phyloP scores from a whole-genome alignment of 2,113 vertebrate species.

The Bujurquina vittata region DNA sequence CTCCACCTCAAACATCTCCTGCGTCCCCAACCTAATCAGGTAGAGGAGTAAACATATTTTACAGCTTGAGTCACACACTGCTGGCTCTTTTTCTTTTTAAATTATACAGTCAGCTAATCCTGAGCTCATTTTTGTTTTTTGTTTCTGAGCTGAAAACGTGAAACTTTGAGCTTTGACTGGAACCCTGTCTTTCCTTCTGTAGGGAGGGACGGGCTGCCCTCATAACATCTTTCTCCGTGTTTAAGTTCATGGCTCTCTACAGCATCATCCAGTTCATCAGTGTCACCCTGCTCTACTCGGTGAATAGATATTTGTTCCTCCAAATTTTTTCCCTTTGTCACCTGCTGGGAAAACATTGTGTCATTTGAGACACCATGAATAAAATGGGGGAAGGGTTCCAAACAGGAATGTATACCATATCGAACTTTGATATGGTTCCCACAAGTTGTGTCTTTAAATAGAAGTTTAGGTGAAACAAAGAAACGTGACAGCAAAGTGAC shows the following conservation, averaged over 20 bases:
- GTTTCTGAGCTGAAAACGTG: not conserved
- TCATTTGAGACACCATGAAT: conserved; percentile 14
- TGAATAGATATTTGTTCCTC: conserved; percentile 77
- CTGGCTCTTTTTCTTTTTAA: not conserved
- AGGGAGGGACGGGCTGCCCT: conserved; percentile 97
- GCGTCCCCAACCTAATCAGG: conserved; percentile 97
- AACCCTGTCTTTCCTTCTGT: conserved; percentile 23
- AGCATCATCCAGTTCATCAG: conserved; percentile 98
- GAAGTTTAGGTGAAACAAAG: conserved; percentile 17
- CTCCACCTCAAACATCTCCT: conserved; percentile 92
- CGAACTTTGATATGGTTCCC: not conserved
- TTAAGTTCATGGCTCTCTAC: conserved; percentile 99
- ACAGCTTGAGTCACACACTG: not conserved
- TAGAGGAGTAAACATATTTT: conserved; percentile 56
- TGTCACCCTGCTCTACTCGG: conserved; percentile 94
- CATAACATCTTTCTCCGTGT: conserved; percentile 97
- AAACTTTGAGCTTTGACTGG: not conserved
- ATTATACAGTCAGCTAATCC: not conserved
- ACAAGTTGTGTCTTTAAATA: conserved; percentile 4
- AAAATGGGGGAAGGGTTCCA: not conserved
- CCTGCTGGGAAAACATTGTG: conserved; percentile 16
- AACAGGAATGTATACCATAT: not conserved
- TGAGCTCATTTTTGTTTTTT: not conserved
- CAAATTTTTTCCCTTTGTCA: conserved; percentile 6
- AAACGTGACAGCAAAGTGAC: conserved; percentile 6